phyloP scores from a whole-genome alignment of 2,888 invertebrate genomes.

The Lymantria monacha region DNA sequence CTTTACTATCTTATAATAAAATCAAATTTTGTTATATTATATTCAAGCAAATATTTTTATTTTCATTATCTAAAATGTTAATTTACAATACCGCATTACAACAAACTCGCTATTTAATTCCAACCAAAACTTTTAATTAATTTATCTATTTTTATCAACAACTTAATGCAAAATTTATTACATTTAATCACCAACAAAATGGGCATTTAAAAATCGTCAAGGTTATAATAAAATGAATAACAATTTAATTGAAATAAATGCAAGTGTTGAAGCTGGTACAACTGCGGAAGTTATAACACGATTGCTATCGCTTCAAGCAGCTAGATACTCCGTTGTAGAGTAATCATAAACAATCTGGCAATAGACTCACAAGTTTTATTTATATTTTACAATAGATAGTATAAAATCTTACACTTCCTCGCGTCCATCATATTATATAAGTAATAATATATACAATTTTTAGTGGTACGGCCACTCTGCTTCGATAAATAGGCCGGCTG shows the following conservation, averaged over 20 bases:
- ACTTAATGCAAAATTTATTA: not conserved
- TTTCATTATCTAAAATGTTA: no score
- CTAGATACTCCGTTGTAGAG: not conserved
- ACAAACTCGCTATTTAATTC: not conserved
- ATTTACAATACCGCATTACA: no score
- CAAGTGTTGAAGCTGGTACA: not conserved
- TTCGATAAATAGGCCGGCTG: no score
- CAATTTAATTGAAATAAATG: not conserved
- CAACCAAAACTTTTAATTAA: not conserved
- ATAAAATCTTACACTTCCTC: no score
- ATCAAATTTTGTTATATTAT: no score
- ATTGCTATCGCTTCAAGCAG: not conserved
- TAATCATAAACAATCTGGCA: not conserved
- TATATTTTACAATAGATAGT: no score
- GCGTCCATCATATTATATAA: no score
- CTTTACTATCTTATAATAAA: no score
- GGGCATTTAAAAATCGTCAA: not conserved
- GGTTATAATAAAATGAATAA: not conserved
- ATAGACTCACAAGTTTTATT: constrained; percentile 14
- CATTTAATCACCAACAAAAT: not conserved
- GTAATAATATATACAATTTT: no score
- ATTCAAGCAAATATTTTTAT: no score
- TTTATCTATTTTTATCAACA: not conserved
- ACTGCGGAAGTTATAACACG: not conserved
- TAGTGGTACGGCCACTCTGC: no score